Base-by-base conservation (phyloP, 53 echinoderm and acorn worm species). In the Patiria pectinifera region DNA sequence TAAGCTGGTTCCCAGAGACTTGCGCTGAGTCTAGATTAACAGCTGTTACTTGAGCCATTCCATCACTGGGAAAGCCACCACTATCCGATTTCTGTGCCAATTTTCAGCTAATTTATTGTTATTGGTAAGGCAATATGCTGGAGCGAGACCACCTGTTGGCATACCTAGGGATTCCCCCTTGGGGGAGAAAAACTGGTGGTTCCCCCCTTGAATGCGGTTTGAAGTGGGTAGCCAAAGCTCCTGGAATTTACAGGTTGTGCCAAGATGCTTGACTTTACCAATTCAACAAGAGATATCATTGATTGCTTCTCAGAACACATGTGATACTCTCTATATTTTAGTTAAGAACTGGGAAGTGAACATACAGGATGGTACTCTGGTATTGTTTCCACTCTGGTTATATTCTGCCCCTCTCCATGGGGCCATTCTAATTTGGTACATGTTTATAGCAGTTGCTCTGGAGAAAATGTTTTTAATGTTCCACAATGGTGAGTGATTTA, bases 31-130 rank as follows among this genome's bases (percentile, higher is more conserved):
- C 87, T 78, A 87, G 8, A 53, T 6, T 53, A 53, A 77, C 45
- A 76, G 16, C 87, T 78, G 76, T 35, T 19, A 23, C 25, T 12
- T 48, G 76, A 87, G 72, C 87, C 74, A 53, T 72, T 44, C 16
- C 66, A 62, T 70, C 74, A 69, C 45, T 63, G 66, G 90, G 81
- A 48, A 90, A 53, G 61, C 80, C 90, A 81, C 80, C 66, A 81
- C 90, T 90, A 23, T 69, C 80, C 3, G 90, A 90, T 81, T 90
- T 90, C 90, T 90, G 81, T 63, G 70, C 90, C 90, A 90, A 90
- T 90, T 90, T 90, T 80, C 90, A 90, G 90, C 81, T 90, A 90
- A 90, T 90, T 90, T 90, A 90, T 90, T 90, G 90, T 90, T 81
- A 90, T 90, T 90, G 90, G 90, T 81, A 63, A 90, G 80, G 69